Conservation (phyloP, 2,888 invertebrate species). For the Caenorhabditis parvicauda region DNA sequence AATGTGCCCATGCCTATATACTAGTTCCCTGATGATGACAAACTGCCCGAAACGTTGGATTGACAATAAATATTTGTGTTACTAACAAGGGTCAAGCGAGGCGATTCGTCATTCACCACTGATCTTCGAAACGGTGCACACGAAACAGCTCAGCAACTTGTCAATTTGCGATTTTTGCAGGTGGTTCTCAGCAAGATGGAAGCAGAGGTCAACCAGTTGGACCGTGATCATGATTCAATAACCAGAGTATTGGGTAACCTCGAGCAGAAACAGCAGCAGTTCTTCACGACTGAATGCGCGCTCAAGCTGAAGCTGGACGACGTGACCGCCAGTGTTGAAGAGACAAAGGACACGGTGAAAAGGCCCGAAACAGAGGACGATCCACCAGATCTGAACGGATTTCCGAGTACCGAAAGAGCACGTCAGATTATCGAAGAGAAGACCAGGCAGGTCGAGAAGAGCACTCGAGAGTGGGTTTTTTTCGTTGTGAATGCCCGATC, state of each 20-base stretch:
- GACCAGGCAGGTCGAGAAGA: constrained; percentile 2
- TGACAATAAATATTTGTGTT: too few relatives aligned
- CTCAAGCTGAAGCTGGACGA: constrained; percentile 10
- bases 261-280: background rate
- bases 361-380: constrained; percentile 6
- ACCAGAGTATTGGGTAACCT: background rate
- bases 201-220: background rate
- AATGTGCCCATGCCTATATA: too few relatives aligned
- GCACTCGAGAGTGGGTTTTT: too few relatives aligned
- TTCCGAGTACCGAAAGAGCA: constrained; percentile 10
- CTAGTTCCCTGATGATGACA: too few relatives aligned
- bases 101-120: too few relatives aligned
- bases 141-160: too few relatives aligned
- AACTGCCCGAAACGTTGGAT: too few relatives aligned
- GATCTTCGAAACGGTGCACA: too few relatives aligned
- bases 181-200: background rate
- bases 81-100: too few relatives aligned
- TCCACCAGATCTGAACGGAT: constrained; percentile 15
- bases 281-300: constrained; percentile 7
- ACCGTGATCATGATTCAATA: background rate
- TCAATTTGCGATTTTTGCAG: too few relatives aligned
- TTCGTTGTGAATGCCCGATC: too few relatives aligned
- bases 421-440: background rate
- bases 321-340: background rate
- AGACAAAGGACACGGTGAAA: background rate